phyloP scores from a whole-genome alignment of 2,113 vertebrate species.

The Camelus dromedarius region DNA sequence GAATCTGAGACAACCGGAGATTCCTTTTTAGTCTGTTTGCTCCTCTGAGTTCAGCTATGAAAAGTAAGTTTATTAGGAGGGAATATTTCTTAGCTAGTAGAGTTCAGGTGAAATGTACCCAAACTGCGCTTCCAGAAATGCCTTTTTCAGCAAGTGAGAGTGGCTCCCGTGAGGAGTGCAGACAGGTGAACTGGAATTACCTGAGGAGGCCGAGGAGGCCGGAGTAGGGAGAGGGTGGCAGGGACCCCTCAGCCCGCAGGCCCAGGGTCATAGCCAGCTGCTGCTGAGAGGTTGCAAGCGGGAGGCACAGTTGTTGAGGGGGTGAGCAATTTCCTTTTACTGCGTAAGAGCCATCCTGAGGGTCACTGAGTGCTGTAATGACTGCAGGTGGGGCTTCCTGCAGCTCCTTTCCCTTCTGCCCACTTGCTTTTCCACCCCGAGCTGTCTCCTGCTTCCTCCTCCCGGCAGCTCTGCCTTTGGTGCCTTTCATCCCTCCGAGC shows the following conservation, averaged over 20 bases:
- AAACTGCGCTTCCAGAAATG: not conserved
- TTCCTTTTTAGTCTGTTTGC: not conserved
- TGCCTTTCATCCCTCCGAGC: not conserved
- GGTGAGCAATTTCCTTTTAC: not conserved
- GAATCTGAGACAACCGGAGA: not conserved
- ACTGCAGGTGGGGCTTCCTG: not conserved
- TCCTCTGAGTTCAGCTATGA: not conserved
- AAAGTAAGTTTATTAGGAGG: not conserved
- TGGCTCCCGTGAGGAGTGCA: not conserved
- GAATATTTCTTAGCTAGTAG: not conserved
- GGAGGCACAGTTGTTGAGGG: too few species aligned
- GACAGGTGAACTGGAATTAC: not conserved
- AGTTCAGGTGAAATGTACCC: not conserved
- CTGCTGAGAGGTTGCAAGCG: not conserved
- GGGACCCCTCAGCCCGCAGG: not conserved
- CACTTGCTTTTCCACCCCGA: not conserved
- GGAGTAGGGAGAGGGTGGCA: not conserved
- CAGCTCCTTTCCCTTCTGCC: not conserved
- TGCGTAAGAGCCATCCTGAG: not conserved
- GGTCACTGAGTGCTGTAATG: not conserved
- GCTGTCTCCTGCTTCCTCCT: not conserved
- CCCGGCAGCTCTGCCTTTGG: fast-evolving
- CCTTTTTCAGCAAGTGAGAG: not conserved
- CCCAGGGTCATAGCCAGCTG: not conserved
- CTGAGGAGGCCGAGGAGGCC: not conserved